Conservation (phyloP, 2,113 vertebrate species). For the Sinosuthora webbiana region DNA sequence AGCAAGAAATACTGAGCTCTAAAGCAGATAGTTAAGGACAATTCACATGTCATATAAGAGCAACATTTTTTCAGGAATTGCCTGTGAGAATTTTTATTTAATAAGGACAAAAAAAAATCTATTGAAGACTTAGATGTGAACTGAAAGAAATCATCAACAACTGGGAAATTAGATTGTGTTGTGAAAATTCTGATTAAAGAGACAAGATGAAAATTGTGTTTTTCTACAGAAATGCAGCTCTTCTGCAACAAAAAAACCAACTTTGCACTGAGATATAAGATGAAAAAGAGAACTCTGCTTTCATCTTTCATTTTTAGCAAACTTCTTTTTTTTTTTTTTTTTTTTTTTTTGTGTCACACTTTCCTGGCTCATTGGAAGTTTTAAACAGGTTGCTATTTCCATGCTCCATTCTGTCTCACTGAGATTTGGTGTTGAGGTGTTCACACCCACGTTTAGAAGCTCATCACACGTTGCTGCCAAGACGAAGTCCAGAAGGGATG, state of each 20-base stretch:
- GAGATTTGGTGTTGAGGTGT: not conserved
- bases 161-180: not conserved
- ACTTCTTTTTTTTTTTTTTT: not conserved
- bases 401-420: not conserved
- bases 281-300: not conserved
- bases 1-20: not conserved
- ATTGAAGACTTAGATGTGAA: not conserved
- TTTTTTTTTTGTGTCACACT: not conserved
- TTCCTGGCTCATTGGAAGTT: not conserved
- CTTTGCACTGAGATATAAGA: not conserved
- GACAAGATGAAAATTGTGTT: not conserved
- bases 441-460: not conserved
- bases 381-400: not conserved
- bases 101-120: not conserved
- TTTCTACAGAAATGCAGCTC: not conserved
- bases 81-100: not conserved
- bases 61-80: not conserved
- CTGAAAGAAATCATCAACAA: not conserved
- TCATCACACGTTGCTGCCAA: not conserved
- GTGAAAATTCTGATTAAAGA: not conserved
- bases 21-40: not conserved
- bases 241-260: not conserved
- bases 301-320: not conserved
- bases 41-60: not conserved
- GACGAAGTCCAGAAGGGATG: not conserved